Conservation (phyloP, 2,113 vertebrate genomes). For the Meriones unguiculatus region DNA sequence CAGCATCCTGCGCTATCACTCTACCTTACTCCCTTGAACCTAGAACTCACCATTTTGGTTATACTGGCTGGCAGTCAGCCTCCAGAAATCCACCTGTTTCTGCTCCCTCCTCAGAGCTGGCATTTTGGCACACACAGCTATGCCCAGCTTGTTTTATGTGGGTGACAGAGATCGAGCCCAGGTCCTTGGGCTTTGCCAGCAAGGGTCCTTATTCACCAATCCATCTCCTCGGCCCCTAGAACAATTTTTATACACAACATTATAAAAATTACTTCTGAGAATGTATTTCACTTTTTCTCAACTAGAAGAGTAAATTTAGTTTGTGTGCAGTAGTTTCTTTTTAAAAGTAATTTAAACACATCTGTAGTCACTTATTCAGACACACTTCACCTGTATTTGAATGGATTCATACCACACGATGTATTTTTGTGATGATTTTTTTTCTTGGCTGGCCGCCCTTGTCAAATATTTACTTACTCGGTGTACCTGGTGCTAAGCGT, state of each 20-base stretch:
- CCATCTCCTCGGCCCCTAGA: too few species aligned
- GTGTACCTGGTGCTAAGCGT: background rate
- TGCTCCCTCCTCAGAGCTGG: background rate
- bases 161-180: background rate
- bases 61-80: too few species aligned
- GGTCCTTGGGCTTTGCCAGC: background rate
- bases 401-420: background rate
- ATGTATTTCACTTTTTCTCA: constrained; percentile 2
- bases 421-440: background rate
- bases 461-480: background rate
- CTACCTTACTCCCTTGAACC: background rate
- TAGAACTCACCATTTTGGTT: background rate
- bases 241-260: background rate
- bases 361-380: background rate
- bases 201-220: background rate
- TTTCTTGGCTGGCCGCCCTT: background rate
- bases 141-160: background rate
- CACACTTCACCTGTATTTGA: background rate
- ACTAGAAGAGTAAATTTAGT: background rate
- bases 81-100: background rate
- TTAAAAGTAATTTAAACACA: background rate
- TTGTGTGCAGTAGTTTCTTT: background rate
- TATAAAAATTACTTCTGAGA: background rate
- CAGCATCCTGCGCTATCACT: background rate
- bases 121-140: background rate